Evolutionary conservation across 2,888 invertebrate genomes (phyloP).

Genomic region (Epistrophe eligans): DNA sequence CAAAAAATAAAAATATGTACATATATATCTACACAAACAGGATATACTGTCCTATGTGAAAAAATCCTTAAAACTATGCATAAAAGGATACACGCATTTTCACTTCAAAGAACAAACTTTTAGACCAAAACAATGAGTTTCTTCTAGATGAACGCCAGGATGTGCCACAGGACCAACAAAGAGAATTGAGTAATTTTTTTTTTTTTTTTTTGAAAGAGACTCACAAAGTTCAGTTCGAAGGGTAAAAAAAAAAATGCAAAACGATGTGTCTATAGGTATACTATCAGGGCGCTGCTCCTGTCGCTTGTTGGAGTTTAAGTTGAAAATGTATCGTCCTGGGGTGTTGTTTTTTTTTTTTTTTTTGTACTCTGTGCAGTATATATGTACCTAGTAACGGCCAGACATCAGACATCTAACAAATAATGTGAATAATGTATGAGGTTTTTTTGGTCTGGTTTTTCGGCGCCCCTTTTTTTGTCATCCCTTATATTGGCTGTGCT

Average conservation of each 20-base stretch:
- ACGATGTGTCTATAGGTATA: slow-evolving; percentile 18
- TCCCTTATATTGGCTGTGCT: neutral
- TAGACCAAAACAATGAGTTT: slow-evolving; percentile 32
- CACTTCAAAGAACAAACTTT: slow-evolving; percentile 1
- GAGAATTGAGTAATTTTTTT: slow-evolving; percentile 1
- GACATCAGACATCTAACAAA: slow-evolving; percentile 70
- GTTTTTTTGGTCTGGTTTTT: slow-evolving; percentile 61
- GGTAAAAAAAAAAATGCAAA: slow-evolving; percentile 57
- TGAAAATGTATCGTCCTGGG: slow-evolving; percentile 23
- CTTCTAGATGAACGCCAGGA: neutral
- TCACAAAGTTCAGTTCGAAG: neutral
- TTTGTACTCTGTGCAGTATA: neutral
- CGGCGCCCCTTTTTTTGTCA: slow-evolving; percentile 43
- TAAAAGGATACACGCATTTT: slow-evolving; percentile 56
- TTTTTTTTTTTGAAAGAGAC: neutral
- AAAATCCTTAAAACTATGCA: slow-evolving; percentile 45
- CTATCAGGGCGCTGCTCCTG: slow-evolving; percentile 5
- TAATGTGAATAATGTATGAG: slow-evolving; percentile 70
- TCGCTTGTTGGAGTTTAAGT: slow-evolving; percentile 15
- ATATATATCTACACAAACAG: neutral
- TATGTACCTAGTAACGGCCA: slow-evolving; percentile 35
- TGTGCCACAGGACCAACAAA: slow-evolving; percentile 27
- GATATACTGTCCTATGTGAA: neutral
- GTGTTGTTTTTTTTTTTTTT: neutral
- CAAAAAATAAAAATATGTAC: too few relatives aligned